Evolutionary conservation across 2,888 invertebrate species (phyloP).

Genomic region (Hipparchia semele): DNA sequence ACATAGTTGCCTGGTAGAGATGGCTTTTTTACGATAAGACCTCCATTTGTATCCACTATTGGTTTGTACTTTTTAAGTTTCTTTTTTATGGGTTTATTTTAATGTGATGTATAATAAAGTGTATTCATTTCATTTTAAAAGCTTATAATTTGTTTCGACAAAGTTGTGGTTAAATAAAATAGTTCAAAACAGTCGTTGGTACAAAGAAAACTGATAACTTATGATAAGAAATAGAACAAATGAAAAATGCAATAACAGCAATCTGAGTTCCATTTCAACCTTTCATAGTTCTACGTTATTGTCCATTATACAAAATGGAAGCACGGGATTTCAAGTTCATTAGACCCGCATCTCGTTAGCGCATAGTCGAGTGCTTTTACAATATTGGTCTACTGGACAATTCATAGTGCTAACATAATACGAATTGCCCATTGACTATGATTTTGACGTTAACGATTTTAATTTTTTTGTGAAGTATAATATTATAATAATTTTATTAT

Average conservation of each 20-base stretch:
- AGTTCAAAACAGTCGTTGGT: not conserved
- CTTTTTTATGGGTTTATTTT: too few species aligned
- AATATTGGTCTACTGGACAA: slow-evolving; percentile 74
- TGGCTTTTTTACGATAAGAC: too few species aligned
- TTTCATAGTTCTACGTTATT: slow-evolving; percentile 59
- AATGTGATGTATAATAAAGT: too few species aligned
- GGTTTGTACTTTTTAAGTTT: too few species aligned
- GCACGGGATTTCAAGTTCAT: slow-evolving; percentile 80
- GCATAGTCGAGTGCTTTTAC: slow-evolving; percentile 75
- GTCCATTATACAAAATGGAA: slow-evolving; percentile 77
- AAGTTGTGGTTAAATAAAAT: too few species aligned
- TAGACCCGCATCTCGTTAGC: slow-evolving; percentile 77
- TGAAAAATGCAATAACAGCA: slow-evolving; percentile 13
- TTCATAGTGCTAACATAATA: slow-evolving; percentile 48
- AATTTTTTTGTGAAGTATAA: not conserved
- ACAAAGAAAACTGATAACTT: not conserved
- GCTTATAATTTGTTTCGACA: too few species aligned
- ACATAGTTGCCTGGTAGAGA: too few species aligned
- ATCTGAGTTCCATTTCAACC: slow-evolving; percentile 21
- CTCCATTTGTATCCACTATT: too few species aligned
- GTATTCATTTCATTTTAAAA: too few species aligned
- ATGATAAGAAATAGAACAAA: not conserved
- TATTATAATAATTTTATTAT: too few species aligned
- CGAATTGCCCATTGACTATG: slow-evolving; percentile 30
- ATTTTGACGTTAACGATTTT: slow-evolving; percentile 11